Evolutionary conservation across 2,113 vertebrate genomes (phyloP), one percentile per base, ranked within the genome.

Genomic region (Pyxicephalus adspersus): DNA sequence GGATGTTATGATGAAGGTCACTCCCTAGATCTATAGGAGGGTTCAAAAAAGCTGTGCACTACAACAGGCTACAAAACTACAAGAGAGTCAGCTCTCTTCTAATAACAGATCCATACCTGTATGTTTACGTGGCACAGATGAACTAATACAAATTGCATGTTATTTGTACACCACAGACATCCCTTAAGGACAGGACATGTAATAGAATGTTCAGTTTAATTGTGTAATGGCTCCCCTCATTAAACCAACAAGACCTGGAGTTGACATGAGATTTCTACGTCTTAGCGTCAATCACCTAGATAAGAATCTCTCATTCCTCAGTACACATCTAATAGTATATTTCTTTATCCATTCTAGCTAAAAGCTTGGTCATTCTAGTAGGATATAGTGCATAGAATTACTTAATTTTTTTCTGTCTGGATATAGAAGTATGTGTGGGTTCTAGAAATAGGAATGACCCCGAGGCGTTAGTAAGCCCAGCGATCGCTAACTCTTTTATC

Each of bases 401-500:
- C 23, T 64, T n/a, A 2, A 4, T 50, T 75, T 76, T 64, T 80
- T 54, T 80, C 38, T 20, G 16, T 65, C 25, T 26, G 38, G 67
- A 38, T 23, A 38, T 26, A 25, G 67, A 38, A 18, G 57, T 20
- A 13, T 77, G 70, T 81, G 76, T 28, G 80, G 81, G 77, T 74
- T 84, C 83, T 73, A 80, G 51, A 84, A 22, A 85, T 86, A 88
- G 84, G 76, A 68, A 88, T 92, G 91, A 93, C 93, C 93, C 85
- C 89, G 85, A 92, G 92, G 91, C 88, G 91, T 85, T 86, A 89
- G 84, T 26, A 81, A 64, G 91, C 87, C 86, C 87, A 88, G 84
- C 86, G 91, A 88, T 92, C 90, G 92, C 89, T 88, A 88, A 89
- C 84, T 88, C 87, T 93, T 93, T 93, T 92, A 93, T 91, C 87